Evolutionary conservation across 2,797 vertebrate species (phyloP), one percentile per base, ranked within the genome.

Genomic region (Oryzias dopingdopingensis): DNA sequence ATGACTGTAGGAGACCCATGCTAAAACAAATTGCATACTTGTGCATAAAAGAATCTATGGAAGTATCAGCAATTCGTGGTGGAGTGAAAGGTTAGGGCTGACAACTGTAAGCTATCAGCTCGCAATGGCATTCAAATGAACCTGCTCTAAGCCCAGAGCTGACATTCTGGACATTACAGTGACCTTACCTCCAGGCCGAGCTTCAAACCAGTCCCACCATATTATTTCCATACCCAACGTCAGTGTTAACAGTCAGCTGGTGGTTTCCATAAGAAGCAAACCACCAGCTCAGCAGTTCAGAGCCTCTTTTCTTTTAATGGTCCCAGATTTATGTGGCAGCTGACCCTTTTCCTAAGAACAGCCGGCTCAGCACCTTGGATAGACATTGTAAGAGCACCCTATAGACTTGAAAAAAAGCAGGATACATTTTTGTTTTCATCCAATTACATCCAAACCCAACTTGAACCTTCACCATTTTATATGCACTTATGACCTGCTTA

Each of bases 251-350:
- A 61, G 26, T 49, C 26, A 55, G 43, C 15, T n/a, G n/a, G 50
- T 37, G 17, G 54, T 12, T 37, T 37, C 32, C 32, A 10, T 37
- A 37, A 37, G 32, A 13, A 37, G 10, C 32, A 70, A 67, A 72
- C 17, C 37, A 70, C 60, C 50, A 49, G 43, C 51, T 68, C 72
- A 77, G 78, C 72, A 63, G n/a, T 66, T 62, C 13, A 50, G 53
- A 68, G 60, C 51, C 50, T 47, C 59, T 72, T 78, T 78, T 75
- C 56, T 77, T 77, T 82, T 63, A 84, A 72, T 77, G 73, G 60
- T 67, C 67, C 59, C 55, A 65, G 70, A 73, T 88, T 81, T 75
- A 70, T 77, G 58, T 62, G 60, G 67, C 62, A 74, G 62, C 60
- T 81, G 74, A 87, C 68, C 65, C 70, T 70, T 83, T 59, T 6